Conservation (phyloP, 2,113 vertebrate species). For the Hippocampus zosterae region DNA sequence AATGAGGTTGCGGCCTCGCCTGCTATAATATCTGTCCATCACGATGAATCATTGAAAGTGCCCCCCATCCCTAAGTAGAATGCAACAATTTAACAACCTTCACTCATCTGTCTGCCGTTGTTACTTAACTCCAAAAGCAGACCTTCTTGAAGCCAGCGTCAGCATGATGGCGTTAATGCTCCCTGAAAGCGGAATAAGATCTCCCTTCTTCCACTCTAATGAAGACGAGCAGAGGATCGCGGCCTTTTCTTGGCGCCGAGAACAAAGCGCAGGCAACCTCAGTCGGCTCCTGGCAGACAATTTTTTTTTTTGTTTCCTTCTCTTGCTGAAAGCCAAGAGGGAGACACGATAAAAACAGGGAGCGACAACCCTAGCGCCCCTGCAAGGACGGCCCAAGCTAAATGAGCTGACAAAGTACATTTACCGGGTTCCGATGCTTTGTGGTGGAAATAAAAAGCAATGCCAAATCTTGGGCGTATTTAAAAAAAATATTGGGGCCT, state of each 20-base stretch:
- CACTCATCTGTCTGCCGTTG: background rate
- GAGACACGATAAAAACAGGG: background rate
- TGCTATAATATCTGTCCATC: background rate
- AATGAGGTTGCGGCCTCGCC: background rate
- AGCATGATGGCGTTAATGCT: background rate
- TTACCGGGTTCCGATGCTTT: background rate
- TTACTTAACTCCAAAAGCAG: background rate
- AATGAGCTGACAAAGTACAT: conserved; percentile 4
- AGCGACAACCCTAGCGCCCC: background rate
- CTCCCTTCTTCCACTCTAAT: conserved; percentile 10
- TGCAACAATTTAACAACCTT: background rate
- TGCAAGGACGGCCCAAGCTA: background rate
- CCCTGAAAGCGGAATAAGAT: background rate
- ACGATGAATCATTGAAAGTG: background rate
- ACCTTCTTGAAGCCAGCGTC: background rate
- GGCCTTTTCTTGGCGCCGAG: conserved; percentile 3
- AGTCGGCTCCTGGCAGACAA: background rate
- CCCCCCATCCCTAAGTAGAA: background rate
- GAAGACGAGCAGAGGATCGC: conserved; percentile 3
- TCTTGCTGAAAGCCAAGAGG: background rate
- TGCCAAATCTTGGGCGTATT: too few species aligned
- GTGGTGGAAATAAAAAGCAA: background rate
- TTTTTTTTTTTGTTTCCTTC: background rate
- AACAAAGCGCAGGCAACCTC: conserved; percentile 2
- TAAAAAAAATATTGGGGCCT: too few species aligned